These are phyloP conservation scores for Ridgeia piscesae DNA, from an alignment of 1,140 invertebrate genomes.

Conservation along the genomic window DNA sequence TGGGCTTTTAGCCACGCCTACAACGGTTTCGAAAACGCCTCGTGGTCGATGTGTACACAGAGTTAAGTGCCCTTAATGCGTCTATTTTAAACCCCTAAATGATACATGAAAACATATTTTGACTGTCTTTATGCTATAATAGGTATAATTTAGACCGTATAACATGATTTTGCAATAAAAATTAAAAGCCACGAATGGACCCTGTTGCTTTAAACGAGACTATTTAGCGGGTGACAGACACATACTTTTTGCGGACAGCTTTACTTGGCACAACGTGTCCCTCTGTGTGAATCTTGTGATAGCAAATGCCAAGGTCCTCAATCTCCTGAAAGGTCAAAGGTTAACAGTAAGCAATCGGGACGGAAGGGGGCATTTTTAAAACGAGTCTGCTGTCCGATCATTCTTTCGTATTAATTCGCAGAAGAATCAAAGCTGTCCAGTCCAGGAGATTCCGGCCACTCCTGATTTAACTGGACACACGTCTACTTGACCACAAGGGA, in stretches of 20 bases:
- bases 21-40: no score
- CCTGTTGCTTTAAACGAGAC: background rate
- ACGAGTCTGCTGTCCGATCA: background rate
- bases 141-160: no score
- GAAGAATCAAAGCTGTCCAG: background rate
- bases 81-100: no score
- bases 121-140: no score
- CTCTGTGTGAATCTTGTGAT: slow-evolving; percentile 61
- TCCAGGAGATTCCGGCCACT: no score
- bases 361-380: background rate
- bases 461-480: background rate
- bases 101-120: no score
- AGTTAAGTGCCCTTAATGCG: no score
- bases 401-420: background rate
- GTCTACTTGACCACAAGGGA: background rate
- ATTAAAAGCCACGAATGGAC: no score
- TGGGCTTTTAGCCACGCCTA: no score
- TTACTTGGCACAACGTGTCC: slow-evolving; percentile 59
- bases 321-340: slow-evolving; percentile 31
- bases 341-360: slow-evolving; percentile 32
- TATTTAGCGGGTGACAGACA: slow-evolving; percentile 22
- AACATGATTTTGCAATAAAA: no score
- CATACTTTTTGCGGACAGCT: slow-evolving; percentile 49
- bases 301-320: slow-evolving; percentile 49
- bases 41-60: no score